A percentile compares a stretch with the other conserved stretches of the same genome.
These are phyloP conservation scores for Thymelicus acteon DNA, from an alignment of 2,888 invertebrate species.

Conservation along the genomic window DNA sequence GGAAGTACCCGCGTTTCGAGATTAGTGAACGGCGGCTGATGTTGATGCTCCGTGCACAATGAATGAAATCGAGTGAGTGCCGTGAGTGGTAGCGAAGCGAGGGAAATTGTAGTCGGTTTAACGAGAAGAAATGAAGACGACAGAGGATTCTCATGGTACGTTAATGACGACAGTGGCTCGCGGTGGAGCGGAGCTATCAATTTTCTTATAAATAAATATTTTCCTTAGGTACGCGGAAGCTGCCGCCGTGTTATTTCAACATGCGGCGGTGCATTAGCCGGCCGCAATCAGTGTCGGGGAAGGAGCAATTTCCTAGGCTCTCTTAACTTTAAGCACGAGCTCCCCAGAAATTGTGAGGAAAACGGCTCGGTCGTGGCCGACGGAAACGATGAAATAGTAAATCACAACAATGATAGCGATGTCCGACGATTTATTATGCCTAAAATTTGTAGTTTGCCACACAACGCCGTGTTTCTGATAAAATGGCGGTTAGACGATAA, in stretches of 20 bases:
- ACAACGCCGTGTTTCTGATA: slow-evolving; percentile 39
- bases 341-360: slow-evolving; percentile 65
- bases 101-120: slow-evolving; percentile 29
- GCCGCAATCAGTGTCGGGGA: slow-evolving; percentile 70
- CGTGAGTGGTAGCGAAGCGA: slow-evolving; percentile 21
- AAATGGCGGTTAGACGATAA: slow-evolving; percentile 37
- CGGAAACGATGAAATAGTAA: slow-evolving; percentile 72
- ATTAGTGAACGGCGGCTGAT: slow-evolving; percentile 29
- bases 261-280: slow-evolving; percentile 63
- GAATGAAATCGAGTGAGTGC: slow-evolving; percentile 32
- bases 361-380: slow-evolving; percentile 63
- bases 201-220: slow-evolving; percentile 77
- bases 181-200: slow-evolving; percentile 64
- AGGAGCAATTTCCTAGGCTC: slow-evolving; percentile 76
- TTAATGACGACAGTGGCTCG: slow-evolving; percentile 61
- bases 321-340: slow-evolving; percentile 73
- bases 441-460: slow-evolving; percentile 37
- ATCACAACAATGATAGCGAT: slow-evolving; percentile 67
- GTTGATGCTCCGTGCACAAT: slow-evolving; percentile 34
- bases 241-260: slow-evolving; percentile 69
- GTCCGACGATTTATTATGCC: slow-evolving; percentile 52
- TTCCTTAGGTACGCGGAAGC: slow-evolving; percentile 75
- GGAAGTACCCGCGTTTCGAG: slow-evolving; percentile 23
- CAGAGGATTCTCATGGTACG: slow-evolving; percentile 49
- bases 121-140: slow-evolving; percentile 46